Conservation (phyloP, 2,113 vertebrate genomes). For the Lynx canadensis region DNA sequence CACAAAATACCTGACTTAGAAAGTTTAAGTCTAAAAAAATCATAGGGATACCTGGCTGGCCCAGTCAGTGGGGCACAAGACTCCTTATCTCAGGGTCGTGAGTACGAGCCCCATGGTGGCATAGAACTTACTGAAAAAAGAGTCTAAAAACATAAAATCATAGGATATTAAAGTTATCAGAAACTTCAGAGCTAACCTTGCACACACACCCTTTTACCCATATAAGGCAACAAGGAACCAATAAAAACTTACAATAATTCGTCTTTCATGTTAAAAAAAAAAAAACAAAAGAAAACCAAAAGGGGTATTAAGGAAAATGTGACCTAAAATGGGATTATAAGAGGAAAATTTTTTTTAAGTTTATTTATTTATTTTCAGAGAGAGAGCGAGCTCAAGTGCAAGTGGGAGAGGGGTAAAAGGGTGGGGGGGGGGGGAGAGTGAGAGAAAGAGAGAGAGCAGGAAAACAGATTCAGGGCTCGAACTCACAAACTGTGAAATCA, state of each 20-base stretch:
- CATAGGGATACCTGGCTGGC: not conserved
- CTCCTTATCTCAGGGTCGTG: not conserved
- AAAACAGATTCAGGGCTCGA: no score
- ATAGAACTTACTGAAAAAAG: not conserved
- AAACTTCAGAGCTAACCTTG: not conserved
- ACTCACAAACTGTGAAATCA: no score
- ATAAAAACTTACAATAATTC: not conserved
- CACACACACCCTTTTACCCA: not conserved
- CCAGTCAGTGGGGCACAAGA: not conserved
- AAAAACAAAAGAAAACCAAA: not conserved
- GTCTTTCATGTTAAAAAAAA: not conserved
- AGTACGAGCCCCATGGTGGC: not conserved
- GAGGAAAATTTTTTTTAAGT: not conserved
- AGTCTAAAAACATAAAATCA: not conserved
- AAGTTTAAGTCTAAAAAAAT: conserved; percentile 10
- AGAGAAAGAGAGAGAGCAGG: no score
- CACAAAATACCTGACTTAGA: not conserved
- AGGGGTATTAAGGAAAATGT: not conserved
- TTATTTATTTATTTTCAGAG: no score
- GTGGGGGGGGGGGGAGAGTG: no score
- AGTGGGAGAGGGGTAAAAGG: no score
- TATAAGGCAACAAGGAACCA: not conserved
- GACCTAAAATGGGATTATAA: conserved; percentile 2
- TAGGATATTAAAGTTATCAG: not conserved
- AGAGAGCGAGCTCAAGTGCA: no score